phyloP scores from a whole-genome alignment of 2,888 invertebrate genomes.

The Buathra laborator region DNA sequence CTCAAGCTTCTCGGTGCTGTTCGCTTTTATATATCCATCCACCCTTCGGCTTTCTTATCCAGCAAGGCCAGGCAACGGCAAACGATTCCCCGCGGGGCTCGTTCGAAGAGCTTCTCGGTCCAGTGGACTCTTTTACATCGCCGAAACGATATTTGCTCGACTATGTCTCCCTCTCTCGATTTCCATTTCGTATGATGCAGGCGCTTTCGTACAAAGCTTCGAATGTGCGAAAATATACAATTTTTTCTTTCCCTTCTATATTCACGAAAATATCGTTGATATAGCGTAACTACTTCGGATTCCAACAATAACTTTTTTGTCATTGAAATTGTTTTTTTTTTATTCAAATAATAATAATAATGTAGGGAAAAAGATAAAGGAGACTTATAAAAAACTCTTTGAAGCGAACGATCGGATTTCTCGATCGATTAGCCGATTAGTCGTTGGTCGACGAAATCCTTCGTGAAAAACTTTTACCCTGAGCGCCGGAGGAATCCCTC shows the following conservation, averaged over 20 bases:
- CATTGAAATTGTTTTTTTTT: background rate
- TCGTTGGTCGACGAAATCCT: conserved; percentile 37
- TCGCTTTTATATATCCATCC: conserved; percentile 59
- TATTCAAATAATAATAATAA: background rate
- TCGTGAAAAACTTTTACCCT: conserved; percentile 15
- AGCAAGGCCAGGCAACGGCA: conserved; percentile 51
- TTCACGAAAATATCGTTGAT: background rate
- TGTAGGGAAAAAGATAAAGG: background rate
- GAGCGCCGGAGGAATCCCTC: conserved; percentile 10
- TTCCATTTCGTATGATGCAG: conserved; percentile 11
- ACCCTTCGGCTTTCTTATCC: conserved; percentile 61
- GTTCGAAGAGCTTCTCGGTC: conserved; percentile 67
- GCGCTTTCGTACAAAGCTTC: conserved; percentile 44
- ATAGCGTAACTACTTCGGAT: background rate
- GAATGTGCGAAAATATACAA: conserved; percentile 12
- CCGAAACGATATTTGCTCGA: conserved; percentile 64
- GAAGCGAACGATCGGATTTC: conserved; percentile 35
- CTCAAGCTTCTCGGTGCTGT: conserved; percentile 20
- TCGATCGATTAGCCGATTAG: conserved; percentile 57
- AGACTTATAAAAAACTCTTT: background rate
- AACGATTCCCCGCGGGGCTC: conserved; percentile 63
- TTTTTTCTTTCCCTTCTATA: background rate
- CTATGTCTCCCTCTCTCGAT: conserved; percentile 32
- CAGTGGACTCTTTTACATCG: conserved; percentile 67
- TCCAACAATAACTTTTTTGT: conserved; percentile 3